Base-by-base conservation (phyloP, 2,888 invertebrate species). In the Phengaris alcon region DNA sequence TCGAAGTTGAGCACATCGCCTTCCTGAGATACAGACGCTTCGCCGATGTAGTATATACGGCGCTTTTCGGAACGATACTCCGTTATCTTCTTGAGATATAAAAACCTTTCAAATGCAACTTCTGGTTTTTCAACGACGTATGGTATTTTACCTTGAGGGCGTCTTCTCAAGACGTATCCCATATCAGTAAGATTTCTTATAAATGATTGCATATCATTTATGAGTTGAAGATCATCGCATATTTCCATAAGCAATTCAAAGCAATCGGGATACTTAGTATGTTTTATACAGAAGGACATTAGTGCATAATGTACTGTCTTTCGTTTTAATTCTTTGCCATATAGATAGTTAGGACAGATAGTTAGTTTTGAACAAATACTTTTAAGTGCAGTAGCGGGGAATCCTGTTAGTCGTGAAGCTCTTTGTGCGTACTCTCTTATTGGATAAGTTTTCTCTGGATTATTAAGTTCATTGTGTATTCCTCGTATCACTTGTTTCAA, bases 121-220 rank as follows among this genome's bases (percentile, higher is more conserved):
- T 54, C 75, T 52, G 78, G 77, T 35, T 74, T 76, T 75, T 78
- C 78, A 4, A 59, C 73, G 4, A 78, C 15, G 9, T 76, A 75
- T 5, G 73, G 48, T 35, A 48, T 73, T 44, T 75, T 51, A n/a
- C 57, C 57, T 51, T 51, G 64, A 10, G n/a, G n/a, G 10, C 48
- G 69, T 15, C 75, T 77, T 35, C 75, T 78, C 12, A 77, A 78
- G n/a, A 77, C 73, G 46, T 77, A 78, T n/a, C 77, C 78, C 73
- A 78, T 75, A 46, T 75, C 64, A 12, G 76, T 73, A 8, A 78
- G 77, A 57, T 48, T 68, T 52, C 74, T 75, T 55, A 73, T 52
- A 57, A 78, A 77, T 6, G 75, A 73, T 51, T 75, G 75, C 8
- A 76, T 77, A 57, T 78, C 78, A 44, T 74, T 54, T 59, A 76